Conservation (phyloP, 2,113 vertebrate genomes). For the Semnornis frantzii region DNA sequence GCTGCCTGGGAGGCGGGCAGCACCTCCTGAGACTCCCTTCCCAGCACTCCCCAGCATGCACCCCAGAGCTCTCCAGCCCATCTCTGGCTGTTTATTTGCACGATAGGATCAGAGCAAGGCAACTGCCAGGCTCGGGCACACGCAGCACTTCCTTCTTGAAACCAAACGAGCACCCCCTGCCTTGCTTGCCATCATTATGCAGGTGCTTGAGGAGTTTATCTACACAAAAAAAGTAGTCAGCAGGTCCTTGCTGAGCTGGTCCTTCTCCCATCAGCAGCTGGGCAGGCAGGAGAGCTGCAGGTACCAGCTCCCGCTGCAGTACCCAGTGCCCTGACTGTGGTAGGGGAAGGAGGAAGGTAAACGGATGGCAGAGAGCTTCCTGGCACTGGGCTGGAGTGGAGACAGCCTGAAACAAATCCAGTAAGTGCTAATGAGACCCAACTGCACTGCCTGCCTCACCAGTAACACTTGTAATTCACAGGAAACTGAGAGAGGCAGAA, state of each 20-base stretch:
- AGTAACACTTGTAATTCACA: background rate
- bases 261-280: background rate
- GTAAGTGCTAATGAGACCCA: background rate
- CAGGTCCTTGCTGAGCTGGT: background rate
- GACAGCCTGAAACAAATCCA: slow-evolving; percentile 2
- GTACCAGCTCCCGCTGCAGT: fast-evolving
- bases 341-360: background rate
- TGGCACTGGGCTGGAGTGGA: background rate
- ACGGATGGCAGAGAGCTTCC: background rate
- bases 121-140: background rate
- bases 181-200: background rate
- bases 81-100: background rate
- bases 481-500: slow-evolving; percentile 42
- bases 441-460: background rate
- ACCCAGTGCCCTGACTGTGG: background rate
- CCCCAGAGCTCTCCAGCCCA: background rate
- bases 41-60: no score
- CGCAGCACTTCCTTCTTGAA: slow-evolving; percentile 20
- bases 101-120: fast-evolving
- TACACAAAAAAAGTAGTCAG: background rate
- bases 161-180: slow-evolving; percentile 33
- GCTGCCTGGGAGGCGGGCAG: background rate
- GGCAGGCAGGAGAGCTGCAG: background rate
- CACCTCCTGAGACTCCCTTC: no score
- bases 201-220: background rate